Evolutionary conservation across 2,113 vertebrate species (phyloP).

Genomic region (Kryptolebias marmoratus): DNA sequence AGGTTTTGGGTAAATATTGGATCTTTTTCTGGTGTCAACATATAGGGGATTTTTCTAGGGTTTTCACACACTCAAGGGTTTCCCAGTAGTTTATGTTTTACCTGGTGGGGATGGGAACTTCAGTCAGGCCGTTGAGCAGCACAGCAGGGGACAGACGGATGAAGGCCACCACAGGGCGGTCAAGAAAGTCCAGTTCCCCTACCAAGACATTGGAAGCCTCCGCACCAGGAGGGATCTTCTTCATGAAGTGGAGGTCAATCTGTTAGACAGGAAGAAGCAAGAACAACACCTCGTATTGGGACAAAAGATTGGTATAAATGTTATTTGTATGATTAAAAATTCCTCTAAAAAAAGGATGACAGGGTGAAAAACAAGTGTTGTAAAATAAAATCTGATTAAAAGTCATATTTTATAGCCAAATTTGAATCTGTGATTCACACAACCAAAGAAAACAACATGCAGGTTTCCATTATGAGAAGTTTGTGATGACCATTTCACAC

Average conservation of each 20-base stretch:
- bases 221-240: constrained; percentile 97
- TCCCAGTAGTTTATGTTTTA: constrained; percentile 43
- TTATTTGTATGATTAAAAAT: background rate
- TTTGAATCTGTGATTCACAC: background rate
- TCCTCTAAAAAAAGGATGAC: background rate
- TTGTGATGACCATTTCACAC: constrained; percentile 32
- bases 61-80: background rate
- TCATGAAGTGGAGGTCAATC: constrained; percentile 99
- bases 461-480: constrained; percentile 42
- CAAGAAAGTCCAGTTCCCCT: constrained; percentile 94
- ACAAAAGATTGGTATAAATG: background rate
- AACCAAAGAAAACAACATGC: constrained; percentile 32
- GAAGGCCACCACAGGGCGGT: constrained; percentile 95
- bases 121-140: constrained; percentile 92
- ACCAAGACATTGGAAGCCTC: constrained; percentile 98
- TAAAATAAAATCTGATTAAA: background rate
- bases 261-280: constrained; percentile 49
- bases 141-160: constrained; percentile 93
- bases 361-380: background rate
- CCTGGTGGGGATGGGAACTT: constrained; percentile 98
- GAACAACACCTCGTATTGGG: background rate
- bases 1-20: constrained; percentile 5
- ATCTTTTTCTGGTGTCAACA: constrained; percentile 12
- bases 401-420: background rate
- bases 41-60: background rate